Evolutionary conservation across 1,140 invertebrate genomes (phyloP), one percentile per base, ranked within the genome.

Genomic region (Drosophila yakuba): DNA sequence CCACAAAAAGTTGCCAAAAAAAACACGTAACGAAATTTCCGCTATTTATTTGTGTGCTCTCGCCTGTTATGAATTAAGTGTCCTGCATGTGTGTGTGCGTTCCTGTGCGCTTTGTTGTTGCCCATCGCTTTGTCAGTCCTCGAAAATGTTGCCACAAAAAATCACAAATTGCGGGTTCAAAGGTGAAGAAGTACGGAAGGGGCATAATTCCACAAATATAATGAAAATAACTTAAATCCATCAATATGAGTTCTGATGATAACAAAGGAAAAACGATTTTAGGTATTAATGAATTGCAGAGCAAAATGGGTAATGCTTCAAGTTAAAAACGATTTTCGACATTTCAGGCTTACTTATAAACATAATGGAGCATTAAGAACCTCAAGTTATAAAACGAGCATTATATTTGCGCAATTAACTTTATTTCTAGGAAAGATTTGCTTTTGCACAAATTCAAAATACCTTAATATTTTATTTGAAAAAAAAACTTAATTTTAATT

Each of bases 41-140:
- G 47, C 44, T 78, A 77, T 78, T 78, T 78, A 78, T 78, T 77
- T 77, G 47, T 77, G 74, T 68, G 55, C 45, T 77, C 38, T 78
- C 74, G 51, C 36, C 74, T 68, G 74, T 77, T 57, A 77, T 54
- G 51, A 78, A 78, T 78, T 69, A 78, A 78, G 74, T 78, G 64
- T 77, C 39, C 59, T 74, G 57, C 52, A 41, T 41, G 52, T 45
- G 39, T 43, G 39, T 43, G 39, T 17, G 39, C 10, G 20, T 39
- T 15, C 32, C 39, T n/a, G 20, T 38, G n/a, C 39, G 60, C 38
- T 68, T 76, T 71, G 68, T 71, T 36, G 56, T 76, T 55, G 43
- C 5, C 15, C 43, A 74, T 48, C 55, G 41, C 55, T 64, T 57
- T 75, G 72, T 75, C 39, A 25, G 52, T 52, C 8, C 23, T 38